Base-by-base conservation (phyloP, 2,797 vertebrate species). In the Ara ararauna region DNA sequence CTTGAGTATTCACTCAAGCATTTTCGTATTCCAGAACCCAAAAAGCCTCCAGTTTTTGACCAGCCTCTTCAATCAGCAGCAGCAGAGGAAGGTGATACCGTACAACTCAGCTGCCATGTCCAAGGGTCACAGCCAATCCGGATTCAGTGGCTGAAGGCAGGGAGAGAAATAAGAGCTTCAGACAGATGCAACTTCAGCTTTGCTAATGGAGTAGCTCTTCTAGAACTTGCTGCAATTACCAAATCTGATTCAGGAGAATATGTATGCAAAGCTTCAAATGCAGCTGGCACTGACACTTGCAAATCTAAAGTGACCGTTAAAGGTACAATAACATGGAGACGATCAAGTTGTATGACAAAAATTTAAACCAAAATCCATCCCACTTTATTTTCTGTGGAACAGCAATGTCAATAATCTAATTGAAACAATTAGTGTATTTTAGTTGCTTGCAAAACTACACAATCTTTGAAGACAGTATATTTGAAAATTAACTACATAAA, bases 91-190 rank as follows among this genome's bases (percentile, higher is more conserved):
- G 99, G 99, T 11, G 98, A 99, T 29, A 98, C 91, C 20, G 47
- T 99, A 44, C 98, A 98, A 60, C 98, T 99, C 64, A 98, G 94
- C 90, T 99, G 99, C 85, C 99, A 99, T 1, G 98, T 99, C 42
- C 96, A 94, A 34, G 99, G 99, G 60, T 98, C 99, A 0, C 96
- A 98, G 70, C 99, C 99, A 6, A 98, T 99, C 83, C 98, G 98
- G 91, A 98, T 99, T 95, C 99, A 99, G 96, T 99, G 99, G 99
- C 97, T 99, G 97, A 99, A 99, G 96, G 98, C 99, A 97, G 98
- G 99, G 84, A 98, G 98, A 94, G 99, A 99, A 90, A 96, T 99
- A 87, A 98, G 96, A 47, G 97, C 98, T 14, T 98, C 98, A 7
- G 98, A 98, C 72, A 99, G 92, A 97, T 99, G 98, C 92, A 98